Evolutionary conservation across 2,888 invertebrate genomes (phyloP).

Genomic region (Idaea straminata): DNA sequence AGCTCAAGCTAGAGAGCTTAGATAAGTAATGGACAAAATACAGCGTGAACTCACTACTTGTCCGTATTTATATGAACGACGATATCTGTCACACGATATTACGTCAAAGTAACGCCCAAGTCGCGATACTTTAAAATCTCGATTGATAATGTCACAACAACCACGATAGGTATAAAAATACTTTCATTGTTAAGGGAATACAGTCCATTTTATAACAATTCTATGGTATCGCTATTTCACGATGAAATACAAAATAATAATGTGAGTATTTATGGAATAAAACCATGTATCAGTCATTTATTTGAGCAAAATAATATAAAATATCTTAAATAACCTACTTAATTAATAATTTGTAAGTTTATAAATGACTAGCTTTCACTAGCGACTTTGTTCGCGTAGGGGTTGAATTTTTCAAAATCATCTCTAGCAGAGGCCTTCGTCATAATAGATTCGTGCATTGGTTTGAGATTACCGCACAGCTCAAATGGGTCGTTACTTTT

Average conservation of each 20-base stretch:
- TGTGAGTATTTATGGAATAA: not conserved
- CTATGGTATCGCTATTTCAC: conserved; percentile 8
- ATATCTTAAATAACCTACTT: too few relatives aligned
- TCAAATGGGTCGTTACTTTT: too few relatives aligned
- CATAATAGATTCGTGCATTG: too few relatives aligned
- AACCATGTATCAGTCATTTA: not conserved
- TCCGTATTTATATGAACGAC: conserved; percentile 74
- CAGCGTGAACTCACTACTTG: conserved; percentile 59
- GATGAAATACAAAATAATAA: conserved; percentile 4
- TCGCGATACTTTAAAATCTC: conserved; percentile 67
- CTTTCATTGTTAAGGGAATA: conserved; percentile 29
- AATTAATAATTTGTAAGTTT: too few relatives aligned
- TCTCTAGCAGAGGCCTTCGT: too few relatives aligned
- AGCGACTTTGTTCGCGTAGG: too few relatives aligned
- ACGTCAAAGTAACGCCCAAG: conserved; percentile 78
- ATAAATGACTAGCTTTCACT: too few relatives aligned
- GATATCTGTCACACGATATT: conserved; percentile 71
- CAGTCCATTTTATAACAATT: conserved; percentile 17
- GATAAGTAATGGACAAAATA: conserved; percentile 75
- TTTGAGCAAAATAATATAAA: not conserved
- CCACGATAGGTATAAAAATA: conserved; percentile 51
- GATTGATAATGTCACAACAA: conserved; percentile 63
- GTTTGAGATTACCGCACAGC: too few relatives aligned
- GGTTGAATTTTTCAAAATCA: too few relatives aligned
- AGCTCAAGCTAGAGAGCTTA: conserved; percentile 76